Conservation (phyloP, 2,888 invertebrate genomes). For the Drosophila vallismaia region DNA sequence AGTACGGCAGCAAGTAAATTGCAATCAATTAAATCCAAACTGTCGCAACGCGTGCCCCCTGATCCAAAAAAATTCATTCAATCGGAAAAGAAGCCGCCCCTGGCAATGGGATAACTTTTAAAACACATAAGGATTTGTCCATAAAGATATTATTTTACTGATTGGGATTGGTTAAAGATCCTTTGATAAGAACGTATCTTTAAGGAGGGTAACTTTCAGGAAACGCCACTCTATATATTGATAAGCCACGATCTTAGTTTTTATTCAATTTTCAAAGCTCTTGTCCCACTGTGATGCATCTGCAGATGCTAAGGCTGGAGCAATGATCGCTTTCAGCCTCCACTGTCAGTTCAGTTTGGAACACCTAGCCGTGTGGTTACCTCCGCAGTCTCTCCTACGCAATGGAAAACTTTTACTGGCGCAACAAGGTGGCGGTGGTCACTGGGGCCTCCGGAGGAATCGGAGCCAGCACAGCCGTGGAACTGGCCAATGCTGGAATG, state of each 20-base stretch:
- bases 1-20: slow-evolving; percentile 55
- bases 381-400: neutral
- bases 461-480: slow-evolving; percentile 82
- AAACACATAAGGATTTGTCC: neutral
- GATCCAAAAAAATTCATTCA: slow-evolving; percentile 29
- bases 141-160: no score
- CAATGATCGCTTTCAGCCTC: slow-evolving; percentile 36
- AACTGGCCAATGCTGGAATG: slow-evolving; percentile 84
- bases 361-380: slow-evolving; percentile 65
- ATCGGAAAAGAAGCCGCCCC: slow-evolving; percentile 41
- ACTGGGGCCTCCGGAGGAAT: slow-evolving; percentile 85
- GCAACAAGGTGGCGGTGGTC: slow-evolving; percentile 82
- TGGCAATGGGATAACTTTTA: neutral
- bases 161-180: no score
- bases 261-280: neutral
- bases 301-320: slow-evolving; percentile 2
- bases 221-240: neutral
- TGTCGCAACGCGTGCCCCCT: slow-evolving; percentile 40
- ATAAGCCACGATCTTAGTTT: neutral
- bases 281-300: slow-evolving; percentile 30
- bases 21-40: slow-evolving; percentile 67
- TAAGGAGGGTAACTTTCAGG: no score
- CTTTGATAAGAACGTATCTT: no score
- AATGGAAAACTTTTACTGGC: slow-evolving; percentile 69
- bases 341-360: slow-evolving; percentile 60